Percentiles rank a stretch among this genome's conserved stretches.
Evolutionary conservation across 2,113 vertebrate genomes (phyloP).

Genomic region (Apeltes quadracus): DNA sequence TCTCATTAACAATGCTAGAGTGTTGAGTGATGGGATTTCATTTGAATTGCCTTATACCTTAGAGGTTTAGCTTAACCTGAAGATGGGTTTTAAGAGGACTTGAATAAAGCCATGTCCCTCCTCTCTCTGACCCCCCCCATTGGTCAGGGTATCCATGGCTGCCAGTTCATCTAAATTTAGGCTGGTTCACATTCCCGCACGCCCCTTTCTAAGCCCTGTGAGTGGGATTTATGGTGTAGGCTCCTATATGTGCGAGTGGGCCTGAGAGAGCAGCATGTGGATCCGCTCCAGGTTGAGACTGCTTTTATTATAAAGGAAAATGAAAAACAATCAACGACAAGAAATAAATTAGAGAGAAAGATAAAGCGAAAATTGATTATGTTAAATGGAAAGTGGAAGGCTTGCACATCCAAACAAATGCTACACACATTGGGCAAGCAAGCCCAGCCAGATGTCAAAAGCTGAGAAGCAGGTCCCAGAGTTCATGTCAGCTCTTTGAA

Average conservation of each 20-base stretch:
- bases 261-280: slow-evolving; percentile 24
- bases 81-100: slow-evolving; percentile 55
- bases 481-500: slow-evolving; percentile 58
- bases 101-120: slow-evolving; percentile 71
- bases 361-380: neutral
- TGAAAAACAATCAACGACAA: slow-evolving; percentile 1
- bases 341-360: neutral
- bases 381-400: slow-evolving; percentile 1
- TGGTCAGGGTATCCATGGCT: slow-evolving; percentile 76
- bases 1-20: neutral
- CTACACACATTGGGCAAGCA: slow-evolving; percentile 20
- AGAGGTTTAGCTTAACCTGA: slow-evolving; percentile 19
- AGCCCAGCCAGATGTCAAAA: slow-evolving; percentile 24
- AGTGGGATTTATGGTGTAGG: slow-evolving; percentile 77
- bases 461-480: slow-evolving; percentile 55
- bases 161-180: slow-evolving; percentile 80
- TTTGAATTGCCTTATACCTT: neutral
- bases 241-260: slow-evolving; percentile 45
- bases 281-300: slow-evolving; percentile 22
- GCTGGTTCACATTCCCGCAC: slow-evolving; percentile 79
- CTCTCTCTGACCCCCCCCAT: slow-evolving; percentile 64
- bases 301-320: slow-evolving; percentile 11
- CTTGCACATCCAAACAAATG: neutral
- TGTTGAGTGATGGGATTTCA: neutral
- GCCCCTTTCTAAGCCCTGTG: slow-evolving; percentile 71